Conservation (phyloP, 2,797 vertebrate genomes). For the Paramormyrops hopkinsi region DNA sequence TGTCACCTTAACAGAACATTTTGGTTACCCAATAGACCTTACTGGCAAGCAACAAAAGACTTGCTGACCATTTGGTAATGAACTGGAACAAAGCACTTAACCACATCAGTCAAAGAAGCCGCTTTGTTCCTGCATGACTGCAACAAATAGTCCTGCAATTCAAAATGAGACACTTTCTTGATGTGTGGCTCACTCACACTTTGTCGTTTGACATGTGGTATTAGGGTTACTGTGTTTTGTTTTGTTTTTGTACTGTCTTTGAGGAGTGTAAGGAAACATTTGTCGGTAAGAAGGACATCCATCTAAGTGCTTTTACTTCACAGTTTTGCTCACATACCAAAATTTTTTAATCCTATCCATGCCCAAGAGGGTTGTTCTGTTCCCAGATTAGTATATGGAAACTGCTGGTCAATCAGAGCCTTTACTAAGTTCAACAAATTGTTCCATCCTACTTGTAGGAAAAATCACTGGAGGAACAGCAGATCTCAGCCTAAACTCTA, state of each 20-base stretch:
- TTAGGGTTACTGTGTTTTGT: background rate
- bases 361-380: background rate
- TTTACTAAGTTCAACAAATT: background rate
- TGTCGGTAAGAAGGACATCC: background rate
- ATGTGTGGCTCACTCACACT: background rate
- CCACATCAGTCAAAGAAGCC: background rate
- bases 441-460: background rate
- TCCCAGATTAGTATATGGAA: background rate
- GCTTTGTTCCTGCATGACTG: background rate
- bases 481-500: constrained; percentile 3
- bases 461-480: background rate
- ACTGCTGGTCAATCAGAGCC: background rate
- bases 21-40: background rate
- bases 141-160: background rate
- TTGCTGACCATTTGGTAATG: constrained; percentile 51
- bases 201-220: background rate
- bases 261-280: background rate
- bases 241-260: background rate
- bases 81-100: constrained; percentile 51
- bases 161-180: background rate
- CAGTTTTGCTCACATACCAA: background rate
- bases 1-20: constrained; percentile 49
- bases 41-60: background rate
- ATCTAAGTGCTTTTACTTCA: background rate
- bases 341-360: background rate